A percentile compares a stretch with the other conserved stretches of the same genome.
phyloP scores from a whole-genome alignment of 2,113 vertebrate genomes.

The Microtus oregoni region DNA sequence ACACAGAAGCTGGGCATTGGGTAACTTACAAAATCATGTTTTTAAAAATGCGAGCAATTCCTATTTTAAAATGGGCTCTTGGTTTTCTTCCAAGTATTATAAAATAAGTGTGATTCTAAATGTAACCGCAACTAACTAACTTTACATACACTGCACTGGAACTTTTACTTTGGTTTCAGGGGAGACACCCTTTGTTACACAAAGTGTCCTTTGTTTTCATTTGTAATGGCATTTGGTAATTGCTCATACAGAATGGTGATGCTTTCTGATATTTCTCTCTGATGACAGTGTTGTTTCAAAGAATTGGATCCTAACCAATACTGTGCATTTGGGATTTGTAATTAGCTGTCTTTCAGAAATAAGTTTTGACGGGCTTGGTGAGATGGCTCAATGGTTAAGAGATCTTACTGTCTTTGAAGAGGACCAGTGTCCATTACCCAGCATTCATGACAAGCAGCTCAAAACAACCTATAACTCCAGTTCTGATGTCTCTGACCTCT shows the following conservation, averaged over 20 bases:
- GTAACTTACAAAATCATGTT: neutral
- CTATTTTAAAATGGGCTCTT: neutral
- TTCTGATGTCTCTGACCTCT: neutral
- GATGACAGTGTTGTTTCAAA: neutral
- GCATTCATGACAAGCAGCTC: neutral
- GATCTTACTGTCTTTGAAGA: neutral
- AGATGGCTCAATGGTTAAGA: neutral
- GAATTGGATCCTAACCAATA: neutral
- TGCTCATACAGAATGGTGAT: neutral
- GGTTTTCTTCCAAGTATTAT: neutral
- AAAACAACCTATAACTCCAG: neutral
- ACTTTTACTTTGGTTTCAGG: neutral
- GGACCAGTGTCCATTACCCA: neutral
- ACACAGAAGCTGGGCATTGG: constrained; percentile 15
- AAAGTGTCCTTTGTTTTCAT: neutral
- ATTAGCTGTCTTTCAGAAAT: neutral
- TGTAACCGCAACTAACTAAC: neutral
- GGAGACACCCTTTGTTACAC: neutral
- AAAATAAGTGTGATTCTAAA: constrained; percentile 1
- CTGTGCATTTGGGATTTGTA: neutral
- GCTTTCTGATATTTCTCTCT: neutral
- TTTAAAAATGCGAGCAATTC: neutral
- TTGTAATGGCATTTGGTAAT: neutral
- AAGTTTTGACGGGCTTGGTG: neutral
- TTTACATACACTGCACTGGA: neutral